A percentile compares a stretch with the other conserved stretches of the same genome.
Evolutionary conservation across 2,797 vertebrate genomes (phyloP).

Genomic region (Atherinosoma microstoma): DNA sequence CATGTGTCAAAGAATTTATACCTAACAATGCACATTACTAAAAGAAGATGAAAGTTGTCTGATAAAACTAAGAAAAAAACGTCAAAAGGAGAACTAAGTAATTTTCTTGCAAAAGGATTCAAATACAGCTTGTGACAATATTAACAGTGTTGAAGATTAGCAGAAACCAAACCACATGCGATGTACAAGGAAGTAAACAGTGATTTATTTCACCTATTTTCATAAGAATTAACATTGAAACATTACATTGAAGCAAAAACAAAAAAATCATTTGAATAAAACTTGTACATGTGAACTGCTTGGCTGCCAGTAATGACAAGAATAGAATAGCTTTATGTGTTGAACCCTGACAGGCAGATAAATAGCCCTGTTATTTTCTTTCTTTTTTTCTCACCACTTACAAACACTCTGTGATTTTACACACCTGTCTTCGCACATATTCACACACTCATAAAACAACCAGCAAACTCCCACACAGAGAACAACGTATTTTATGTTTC

Average conservation of each 20-base stretch:
- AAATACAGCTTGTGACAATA: neutral
- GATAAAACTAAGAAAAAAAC: neutral
- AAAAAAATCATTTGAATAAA: neutral
- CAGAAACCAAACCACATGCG: neutral
- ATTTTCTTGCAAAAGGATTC: neutral
- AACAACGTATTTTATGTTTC: conserved; percentile 32
- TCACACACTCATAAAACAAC: conserved; percentile 8
- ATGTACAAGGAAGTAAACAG: neutral
- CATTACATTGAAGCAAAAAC: neutral
- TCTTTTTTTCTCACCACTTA: neutral
- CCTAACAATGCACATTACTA: neutral
- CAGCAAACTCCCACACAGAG: conserved; percentile 24
- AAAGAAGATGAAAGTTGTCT: neutral
- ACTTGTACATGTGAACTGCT: neutral
- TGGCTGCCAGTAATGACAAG: neutral
- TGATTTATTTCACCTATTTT: neutral
- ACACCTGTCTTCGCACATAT: conserved; percentile 16
- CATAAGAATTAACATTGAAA: neutral
- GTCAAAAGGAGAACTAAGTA: neutral
- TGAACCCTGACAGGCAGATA: conserved; percentile 27
- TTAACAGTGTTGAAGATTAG: neutral
- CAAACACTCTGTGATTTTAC: conserved; percentile 30
- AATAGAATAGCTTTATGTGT: conserved; percentile 12
- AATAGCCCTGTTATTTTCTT: conserved; percentile 9
- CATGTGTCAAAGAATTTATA: neutral